These are phyloP conservation scores for Euwallacea similis DNA, from an alignment of 1,140 invertebrate species.

Conservation along the genomic window DNA sequence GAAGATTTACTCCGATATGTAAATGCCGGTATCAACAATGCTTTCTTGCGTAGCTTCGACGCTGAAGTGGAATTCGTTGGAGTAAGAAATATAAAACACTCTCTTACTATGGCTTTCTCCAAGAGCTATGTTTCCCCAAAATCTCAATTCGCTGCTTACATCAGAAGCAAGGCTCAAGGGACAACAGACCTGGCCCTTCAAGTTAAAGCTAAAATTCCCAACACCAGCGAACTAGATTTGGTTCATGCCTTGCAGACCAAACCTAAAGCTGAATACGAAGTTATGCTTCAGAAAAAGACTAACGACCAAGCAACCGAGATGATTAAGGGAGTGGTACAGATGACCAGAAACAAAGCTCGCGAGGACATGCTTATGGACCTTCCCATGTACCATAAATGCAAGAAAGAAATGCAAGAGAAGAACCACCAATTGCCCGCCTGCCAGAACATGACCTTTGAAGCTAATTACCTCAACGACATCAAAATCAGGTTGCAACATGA, in stretches of 20 bases:
- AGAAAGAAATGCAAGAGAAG: slow-evolving; percentile 56
- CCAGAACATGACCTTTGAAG: slow-evolving; percentile 56
- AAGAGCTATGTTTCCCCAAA: slow-evolving; percentile 59
- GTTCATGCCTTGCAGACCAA: slow-evolving; percentile 56
- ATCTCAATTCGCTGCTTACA: slow-evolving; percentile 54
- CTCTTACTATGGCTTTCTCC: slow-evolving; percentile 57
- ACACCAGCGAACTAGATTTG: slow-evolving; percentile 57
- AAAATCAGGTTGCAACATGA: slow-evolving; percentile 55
- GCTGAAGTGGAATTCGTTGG: slow-evolving; percentile 57
- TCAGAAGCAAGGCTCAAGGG: slow-evolving; percentile 48
- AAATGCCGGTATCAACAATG: slow-evolving; percentile 56
- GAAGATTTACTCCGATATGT: slow-evolving; percentile 57
- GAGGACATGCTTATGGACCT: slow-evolving; percentile 53
- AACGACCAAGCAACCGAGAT: slow-evolving; percentile 44
- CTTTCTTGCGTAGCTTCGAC: slow-evolving; percentile 56
- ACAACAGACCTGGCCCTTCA: slow-evolving; percentile 54
- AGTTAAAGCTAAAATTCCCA: slow-evolving; percentile 52
- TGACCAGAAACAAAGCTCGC: slow-evolving; percentile 57
- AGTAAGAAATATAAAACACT: slow-evolving; percentile 54
- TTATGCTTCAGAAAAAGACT: slow-evolving; percentile 57
- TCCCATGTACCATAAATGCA: slow-evolving; percentile 54
- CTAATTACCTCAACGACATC: slow-evolving; percentile 57
- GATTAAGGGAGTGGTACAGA: slow-evolving; percentile 54
- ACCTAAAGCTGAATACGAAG: slow-evolving; percentile 55
- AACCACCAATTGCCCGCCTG: slow-evolving; percentile 60